Base-by-base conservation (phyloP, 2,888 invertebrate genomes). In the Chaetogeoica ovagalla region DNA sequence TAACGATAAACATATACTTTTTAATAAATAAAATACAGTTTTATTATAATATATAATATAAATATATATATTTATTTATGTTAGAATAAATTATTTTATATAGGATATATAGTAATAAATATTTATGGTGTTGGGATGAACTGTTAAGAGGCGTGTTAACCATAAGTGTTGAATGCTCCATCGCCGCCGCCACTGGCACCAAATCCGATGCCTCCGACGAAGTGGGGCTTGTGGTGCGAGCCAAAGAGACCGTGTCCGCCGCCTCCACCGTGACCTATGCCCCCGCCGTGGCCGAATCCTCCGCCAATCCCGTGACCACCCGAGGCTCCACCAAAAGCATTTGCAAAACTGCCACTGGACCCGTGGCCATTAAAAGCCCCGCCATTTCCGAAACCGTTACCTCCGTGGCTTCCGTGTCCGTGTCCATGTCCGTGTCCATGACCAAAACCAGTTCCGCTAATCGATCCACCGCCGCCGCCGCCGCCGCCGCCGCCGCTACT, bases 271-370 rank as follows among this genome's bases (percentile, higher is more conserved):
- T 30, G 7, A 15, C 79, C 79, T n/a, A 19, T 30, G 1, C 79
- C 79, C 0, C 52, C 55, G 1, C 79, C 79, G 3, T 63, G 62
- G 3, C 79, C 79, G 8, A 60, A 52, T 0, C 79, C 79, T 30
- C 52, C 59, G 7, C 69, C 79, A 23, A 48, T 13, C 23, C 81
- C 79, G 65, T 60, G 60, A 60, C 82, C 81, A 59, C 30, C 81
- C 52, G 60, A 55, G 82, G 82, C 84, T 85, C 65, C 65, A 7
- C 74, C 75, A 9, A 63, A 17, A 65, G 17, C 57, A 0, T 59
- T 60, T 13, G 62, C 48, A 6, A 21, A 75, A 83, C 84, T 84
- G 84, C 48, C 37, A 21, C 74, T 37, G 19, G 57, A 66, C 4
- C 81, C 81, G 7, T 23, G 2, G 2, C 81, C 81, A 8, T 52